Conservation (phyloP, 2,888 invertebrate species). For the Ceramica pisi region DNA sequence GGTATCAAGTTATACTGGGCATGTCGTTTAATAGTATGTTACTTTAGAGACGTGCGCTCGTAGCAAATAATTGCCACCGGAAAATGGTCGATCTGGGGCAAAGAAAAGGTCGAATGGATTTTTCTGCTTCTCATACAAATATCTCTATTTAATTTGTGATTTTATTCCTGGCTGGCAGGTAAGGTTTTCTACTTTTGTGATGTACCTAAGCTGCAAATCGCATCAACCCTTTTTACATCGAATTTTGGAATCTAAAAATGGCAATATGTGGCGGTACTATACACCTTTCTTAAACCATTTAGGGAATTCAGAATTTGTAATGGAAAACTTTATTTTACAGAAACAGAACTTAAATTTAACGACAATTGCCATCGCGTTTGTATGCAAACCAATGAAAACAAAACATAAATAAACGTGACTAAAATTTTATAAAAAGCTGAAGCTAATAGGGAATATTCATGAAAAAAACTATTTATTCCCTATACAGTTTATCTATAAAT, state of each 20-base stretch:
- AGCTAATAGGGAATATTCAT: too few relatives aligned
- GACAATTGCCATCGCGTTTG: not conserved
- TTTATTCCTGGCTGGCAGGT: conserved; percentile 15
- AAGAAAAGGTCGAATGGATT: conserved; percentile 47
- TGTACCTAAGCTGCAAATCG: not conserved
- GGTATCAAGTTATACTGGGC: conserved; percentile 7
- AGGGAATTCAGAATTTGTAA: not conserved
- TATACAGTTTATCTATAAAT: too few relatives aligned
- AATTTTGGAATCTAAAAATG: conserved; percentile 5
- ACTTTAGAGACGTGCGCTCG: conserved; percentile 42
- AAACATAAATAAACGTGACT: not conserved
- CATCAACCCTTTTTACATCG: not conserved
- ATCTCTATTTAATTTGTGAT: conserved; percentile 46
- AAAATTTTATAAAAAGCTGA: not conserved
- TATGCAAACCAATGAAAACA: conserved; percentile 11
- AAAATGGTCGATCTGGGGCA: conserved; percentile 40
- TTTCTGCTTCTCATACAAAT: conserved; percentile 34
- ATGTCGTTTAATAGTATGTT: conserved; percentile 20
- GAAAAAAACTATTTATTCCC: too few relatives aligned
- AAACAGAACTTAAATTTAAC: conserved; percentile 20
- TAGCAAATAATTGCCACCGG: conserved; percentile 51
- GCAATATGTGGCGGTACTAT: not conserved
- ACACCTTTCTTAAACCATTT: not conserved
- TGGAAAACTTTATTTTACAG: conserved; percentile 1
- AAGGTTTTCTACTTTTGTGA: conserved; percentile 11